Evolutionary conservation across 2,113 vertebrate genomes (phyloP), one percentile per base, ranked within the genome.

Genomic region (Bubo bubo): DNA sequence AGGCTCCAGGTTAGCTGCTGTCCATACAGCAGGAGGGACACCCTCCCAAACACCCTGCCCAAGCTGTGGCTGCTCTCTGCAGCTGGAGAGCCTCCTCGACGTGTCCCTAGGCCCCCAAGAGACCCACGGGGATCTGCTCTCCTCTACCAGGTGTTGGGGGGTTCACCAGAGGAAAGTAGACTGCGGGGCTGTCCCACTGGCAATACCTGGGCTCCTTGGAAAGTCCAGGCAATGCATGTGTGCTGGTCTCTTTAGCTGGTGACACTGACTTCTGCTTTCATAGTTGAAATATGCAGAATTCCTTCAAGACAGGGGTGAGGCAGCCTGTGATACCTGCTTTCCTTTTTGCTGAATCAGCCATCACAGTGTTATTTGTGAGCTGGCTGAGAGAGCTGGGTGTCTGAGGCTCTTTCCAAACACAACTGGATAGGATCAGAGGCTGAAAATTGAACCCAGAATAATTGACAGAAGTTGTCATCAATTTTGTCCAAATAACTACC

Each of bases 1-100:
- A 28, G 15, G 4, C 12, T 32, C 35, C 4, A 12, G 18, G 24
- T 18, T 6, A 58, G 11, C 50, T 74, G 34, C 6, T 13, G 24
- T 28, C 4, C 1, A 4, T 34, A 45, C 0, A 0, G 23, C n/a
- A 76, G 1, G 3, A 86, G 6, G 7, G 1, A 1, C 21, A 72
- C 16, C 21, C 19, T 72, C 32, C 24, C 8, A 14, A 17, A 28
- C 8, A 19, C 2, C 6, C 12, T 37, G 8, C 12, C 22, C 39
- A 12, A 55, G 5, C 24, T 56, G 14, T 32, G 28, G 37, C 8
- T 86, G 7, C 10, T 55, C 8, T 64, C 72, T 60, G 39, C 30
- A 56, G 8, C 41, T 19, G 60, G 9, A 59, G 12, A 72, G 2
- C 1, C 4, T 6, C 41, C 6, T 55, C 0, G 0, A 18, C 12